These are phyloP conservation scores for Nyctibius grandis DNA, from an alignment of 2,797 vertebrate species.

Conservation along the genomic window DNA sequence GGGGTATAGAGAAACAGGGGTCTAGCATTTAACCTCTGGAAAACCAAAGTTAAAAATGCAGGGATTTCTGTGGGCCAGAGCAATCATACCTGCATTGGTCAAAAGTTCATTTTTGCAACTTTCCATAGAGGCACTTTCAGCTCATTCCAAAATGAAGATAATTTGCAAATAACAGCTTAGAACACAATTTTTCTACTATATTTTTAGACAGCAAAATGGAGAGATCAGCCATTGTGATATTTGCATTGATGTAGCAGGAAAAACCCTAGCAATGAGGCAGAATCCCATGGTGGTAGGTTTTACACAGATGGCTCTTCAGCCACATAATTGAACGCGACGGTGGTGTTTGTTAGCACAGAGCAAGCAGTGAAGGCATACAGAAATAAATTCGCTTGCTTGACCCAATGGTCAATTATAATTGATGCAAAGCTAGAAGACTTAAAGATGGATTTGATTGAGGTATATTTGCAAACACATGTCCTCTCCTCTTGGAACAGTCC, in stretches of 20 bases:
- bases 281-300: not conserved
- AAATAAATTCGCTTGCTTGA: not conserved
- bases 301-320: not conserved
- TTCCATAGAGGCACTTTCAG: not conserved
- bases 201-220: not conserved
- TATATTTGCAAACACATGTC: not conserved
- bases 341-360: not conserved
- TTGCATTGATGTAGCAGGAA: not conserved
- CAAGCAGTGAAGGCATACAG: not conserved
- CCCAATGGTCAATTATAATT: not conserved
- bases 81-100: not conserved
- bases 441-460: not conserved
- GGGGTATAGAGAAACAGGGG: not conserved
- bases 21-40: not conserved
- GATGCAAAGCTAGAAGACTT: not conserved
- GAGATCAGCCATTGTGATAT: not conserved
- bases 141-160: not conserved
- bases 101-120: not conserved
- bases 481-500: not conserved
- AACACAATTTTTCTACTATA: not conserved
- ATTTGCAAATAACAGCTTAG: not conserved
- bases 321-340: fast-evolving
- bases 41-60: not conserved
- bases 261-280: not conserved
- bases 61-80: not conserved